Percentiles rank a stretch among this genome's conserved stretches.
Conservation (phyloP, 2,797 vertebrate species). For the Pteronotus mesoamericanus region DNA sequence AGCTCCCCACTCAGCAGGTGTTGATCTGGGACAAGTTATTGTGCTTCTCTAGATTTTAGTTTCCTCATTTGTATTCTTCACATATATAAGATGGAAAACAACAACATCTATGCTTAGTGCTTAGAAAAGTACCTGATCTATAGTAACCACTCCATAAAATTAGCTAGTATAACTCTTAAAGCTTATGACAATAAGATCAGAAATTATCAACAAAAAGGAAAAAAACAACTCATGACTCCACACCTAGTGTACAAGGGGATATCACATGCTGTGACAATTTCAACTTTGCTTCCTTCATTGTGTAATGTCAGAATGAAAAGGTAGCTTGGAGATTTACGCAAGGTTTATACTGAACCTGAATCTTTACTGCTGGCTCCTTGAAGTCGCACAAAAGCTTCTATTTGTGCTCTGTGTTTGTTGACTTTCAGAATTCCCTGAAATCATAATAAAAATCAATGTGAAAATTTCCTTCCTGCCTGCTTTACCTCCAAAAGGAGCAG, state of each 20-base stretch:
- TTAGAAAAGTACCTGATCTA: not conserved
- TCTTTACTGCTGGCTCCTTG: constrained; percentile 87
- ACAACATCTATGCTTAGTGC: not conserved
- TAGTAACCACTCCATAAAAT: not conserved
- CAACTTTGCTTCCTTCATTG: not conserved
- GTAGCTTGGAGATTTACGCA: not conserved
- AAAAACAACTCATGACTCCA: not conserved
- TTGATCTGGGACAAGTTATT: not conserved
- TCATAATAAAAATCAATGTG: constrained; percentile 7
- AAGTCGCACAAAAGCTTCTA: constrained; percentile 89
- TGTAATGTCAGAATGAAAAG: not conserved
- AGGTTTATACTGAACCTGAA: constrained; percentile 73
- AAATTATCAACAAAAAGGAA: not conserved
- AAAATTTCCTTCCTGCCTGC: not conserved
- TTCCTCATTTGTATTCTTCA: not conserved
- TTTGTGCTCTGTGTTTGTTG: constrained; percentile 92
- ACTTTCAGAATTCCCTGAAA: constrained; percentile 91
- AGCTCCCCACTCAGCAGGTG: accelerated
- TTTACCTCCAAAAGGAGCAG: not conserved
- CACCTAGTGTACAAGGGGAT: accelerated
- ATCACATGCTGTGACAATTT: accelerated
- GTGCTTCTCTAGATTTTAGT: not conserved
- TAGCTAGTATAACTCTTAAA: not conserved
- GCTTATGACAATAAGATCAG: not conserved
- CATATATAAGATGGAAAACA: not conserved